Percentiles rank a stretch among this genome's conserved stretches.
These are phyloP conservation scores for Dolichomitus sp. DNA, from an alignment of 2,888 invertebrate genomes.

Conservation along the genomic window DNA sequence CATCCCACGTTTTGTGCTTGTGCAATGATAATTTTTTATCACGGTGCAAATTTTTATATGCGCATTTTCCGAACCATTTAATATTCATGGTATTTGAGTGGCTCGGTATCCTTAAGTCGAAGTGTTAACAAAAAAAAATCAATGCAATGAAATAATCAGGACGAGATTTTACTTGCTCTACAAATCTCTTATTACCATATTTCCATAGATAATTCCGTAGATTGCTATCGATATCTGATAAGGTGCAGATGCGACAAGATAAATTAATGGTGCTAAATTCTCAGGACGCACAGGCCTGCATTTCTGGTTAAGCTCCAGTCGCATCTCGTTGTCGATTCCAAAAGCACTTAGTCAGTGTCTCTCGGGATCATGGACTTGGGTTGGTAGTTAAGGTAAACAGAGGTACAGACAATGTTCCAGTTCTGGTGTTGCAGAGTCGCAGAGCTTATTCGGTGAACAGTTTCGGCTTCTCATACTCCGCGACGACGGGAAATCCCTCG, in stretches of 20 bases:
- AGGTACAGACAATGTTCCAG: conserved; percentile 44
- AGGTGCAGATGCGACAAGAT: conserved; percentile 18
- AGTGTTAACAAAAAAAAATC: not conserved
- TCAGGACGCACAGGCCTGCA: conserved; percentile 5
- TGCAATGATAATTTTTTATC: no score
- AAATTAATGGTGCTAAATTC: conserved; percentile 23
- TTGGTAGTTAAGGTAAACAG: conserved; percentile 48
- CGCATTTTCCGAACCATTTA: no score
- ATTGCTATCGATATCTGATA: not conserved
- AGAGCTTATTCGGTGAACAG: conserved; percentile 30
- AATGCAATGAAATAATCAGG: not conserved
- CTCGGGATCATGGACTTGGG: conserved; percentile 16
- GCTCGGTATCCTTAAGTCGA: not conserved
- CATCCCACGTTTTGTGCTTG: no score
- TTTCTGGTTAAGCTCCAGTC: conserved; percentile 36
- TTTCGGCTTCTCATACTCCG: conserved; percentile 4
- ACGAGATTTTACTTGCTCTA: not conserved
- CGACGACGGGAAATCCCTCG: conserved; percentile 33
- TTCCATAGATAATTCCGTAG: not conserved
- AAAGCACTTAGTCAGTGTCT: conserved; percentile 60
- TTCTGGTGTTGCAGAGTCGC: conserved; percentile 12
- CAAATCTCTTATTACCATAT: not conserved
- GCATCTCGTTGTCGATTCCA: conserved; percentile 56
- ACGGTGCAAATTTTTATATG: no score
- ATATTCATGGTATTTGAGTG: no score